Percentiles rank a stretch among this genome's conserved stretches.
These are phyloP conservation scores for Cirrhinus mrigala DNA, from an alignment of 2,797 vertebrate species.

Conservation along the genomic window DNA sequence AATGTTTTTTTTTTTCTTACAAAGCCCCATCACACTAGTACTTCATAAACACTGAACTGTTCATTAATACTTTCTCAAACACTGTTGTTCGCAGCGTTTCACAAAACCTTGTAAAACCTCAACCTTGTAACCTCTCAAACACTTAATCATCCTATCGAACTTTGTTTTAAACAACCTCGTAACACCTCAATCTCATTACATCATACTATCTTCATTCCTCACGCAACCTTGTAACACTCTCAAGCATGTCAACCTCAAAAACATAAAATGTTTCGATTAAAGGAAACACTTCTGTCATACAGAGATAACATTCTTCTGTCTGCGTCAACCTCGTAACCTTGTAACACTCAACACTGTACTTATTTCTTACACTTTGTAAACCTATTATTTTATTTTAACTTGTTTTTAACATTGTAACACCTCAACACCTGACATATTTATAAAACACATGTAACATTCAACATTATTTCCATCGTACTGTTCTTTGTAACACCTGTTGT, in stretches of 20 bases:
- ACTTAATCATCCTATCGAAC: not conserved
- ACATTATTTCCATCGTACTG: not conserved
- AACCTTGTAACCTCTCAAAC: not conserved
- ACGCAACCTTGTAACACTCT: not conserved
- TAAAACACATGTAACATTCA: not conserved
- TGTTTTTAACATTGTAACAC: not conserved
- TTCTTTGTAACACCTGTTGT: not conserved
- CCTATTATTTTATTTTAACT: not conserved
- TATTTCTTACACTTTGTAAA: not conserved
- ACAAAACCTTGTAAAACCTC: not conserved
- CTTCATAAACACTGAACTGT: no score
- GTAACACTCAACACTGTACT: not conserved
- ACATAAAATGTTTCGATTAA: not conserved
- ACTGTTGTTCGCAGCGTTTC: not conserved
- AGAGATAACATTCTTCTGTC: not conserved
- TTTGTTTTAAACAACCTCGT: not conserved
- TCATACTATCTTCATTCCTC: not conserved
- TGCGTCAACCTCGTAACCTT: no score
- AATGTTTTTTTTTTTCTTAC: no score
- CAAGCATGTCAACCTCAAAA: not conserved
- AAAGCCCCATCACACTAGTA: no score
- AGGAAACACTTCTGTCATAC: not conserved
- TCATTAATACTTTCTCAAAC: no score
- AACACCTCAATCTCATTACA: not conserved
- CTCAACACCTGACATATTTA: not conserved